Conservation (phyloP, 2,113 vertebrate species). For the Anoura caudifer region DNA sequence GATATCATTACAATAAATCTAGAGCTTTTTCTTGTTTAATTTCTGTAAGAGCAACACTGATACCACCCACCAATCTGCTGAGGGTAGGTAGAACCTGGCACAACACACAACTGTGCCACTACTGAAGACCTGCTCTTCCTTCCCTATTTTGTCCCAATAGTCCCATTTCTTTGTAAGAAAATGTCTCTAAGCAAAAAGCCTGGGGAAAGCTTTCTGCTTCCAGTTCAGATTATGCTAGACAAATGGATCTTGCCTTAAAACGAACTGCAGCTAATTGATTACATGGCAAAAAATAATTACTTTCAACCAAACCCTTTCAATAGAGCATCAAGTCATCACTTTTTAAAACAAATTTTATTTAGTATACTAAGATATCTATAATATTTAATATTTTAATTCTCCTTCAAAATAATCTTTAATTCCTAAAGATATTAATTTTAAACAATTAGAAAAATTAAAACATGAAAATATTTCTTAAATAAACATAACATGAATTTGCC, state of each 20-base stretch:
- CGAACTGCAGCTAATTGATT: not conserved
- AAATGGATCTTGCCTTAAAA: slow-evolving; percentile 26
- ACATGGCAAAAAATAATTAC: not conserved
- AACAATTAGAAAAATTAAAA: slow-evolving; percentile 42
- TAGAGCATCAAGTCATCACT: not conserved
- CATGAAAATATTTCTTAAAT: slow-evolving; percentile 36
- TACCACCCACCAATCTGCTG: not conserved
- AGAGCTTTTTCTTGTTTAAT: not conserved
- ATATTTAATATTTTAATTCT: slow-evolving; percentile 55
- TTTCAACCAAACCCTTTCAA: slow-evolving; percentile 33
- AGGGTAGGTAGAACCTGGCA: not conserved
- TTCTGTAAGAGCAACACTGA: slow-evolving; percentile 17
- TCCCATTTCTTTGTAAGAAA: not conserved
- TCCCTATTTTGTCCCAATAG: not conserved
- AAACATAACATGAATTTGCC: slow-evolving; percentile 20
- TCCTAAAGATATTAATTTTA: slow-evolving; percentile 34
- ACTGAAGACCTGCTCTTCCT: not conserved
- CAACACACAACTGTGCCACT: not conserved
- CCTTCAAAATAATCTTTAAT: slow-evolving; percentile 40
- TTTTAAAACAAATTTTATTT: slow-evolving; percentile 34
- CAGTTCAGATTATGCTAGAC: slow-evolving; percentile 12
- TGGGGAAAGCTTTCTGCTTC: not conserved
- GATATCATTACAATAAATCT: not conserved
- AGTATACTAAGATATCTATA: slow-evolving; percentile 21
- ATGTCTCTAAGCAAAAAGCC: slow-evolving; percentile 40